Percentiles rank a stretch among this genome's conserved stretches.
Evolutionary conservation across 2,888 invertebrate genomes (phyloP).

Genomic region (Sphaerophoria rueppellii): DNA sequence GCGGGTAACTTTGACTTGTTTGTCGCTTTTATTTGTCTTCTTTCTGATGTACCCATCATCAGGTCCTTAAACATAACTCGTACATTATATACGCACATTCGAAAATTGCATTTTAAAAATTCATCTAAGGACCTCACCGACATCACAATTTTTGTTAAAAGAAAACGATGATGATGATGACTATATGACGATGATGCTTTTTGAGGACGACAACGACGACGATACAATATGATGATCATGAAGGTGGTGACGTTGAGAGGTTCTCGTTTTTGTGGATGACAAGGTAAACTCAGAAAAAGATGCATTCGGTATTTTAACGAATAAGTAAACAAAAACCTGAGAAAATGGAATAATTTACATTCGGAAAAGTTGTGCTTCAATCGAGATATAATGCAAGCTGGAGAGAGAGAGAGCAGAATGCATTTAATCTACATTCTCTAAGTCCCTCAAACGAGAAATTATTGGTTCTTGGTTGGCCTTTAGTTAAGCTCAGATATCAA

Average conservation of each 20-base stretch:
- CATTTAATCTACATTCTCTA: too few relatives aligned
- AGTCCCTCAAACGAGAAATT: too few relatives aligned
- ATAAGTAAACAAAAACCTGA: neutral
- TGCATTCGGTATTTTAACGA: neutral
- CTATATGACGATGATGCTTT: neutral
- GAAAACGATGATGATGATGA: neutral
- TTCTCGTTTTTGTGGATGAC: conserved; percentile 14
- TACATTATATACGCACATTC: conserved; percentile 17
- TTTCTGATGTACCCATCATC: neutral
- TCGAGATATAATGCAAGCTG: too few relatives aligned
- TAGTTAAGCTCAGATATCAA: neutral
- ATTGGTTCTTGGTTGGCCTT: neutral
- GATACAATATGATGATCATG: too few relatives aligned
- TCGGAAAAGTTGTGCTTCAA: too few relatives aligned
- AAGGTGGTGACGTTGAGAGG: neutral
- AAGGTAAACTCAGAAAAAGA: neutral
- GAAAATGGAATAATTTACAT: neutral
- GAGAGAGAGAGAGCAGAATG: too few relatives aligned
- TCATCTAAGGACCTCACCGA: conserved; percentile 34
- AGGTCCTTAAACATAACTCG: neutral
- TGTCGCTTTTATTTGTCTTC: neutral
- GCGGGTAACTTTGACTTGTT: conserved; percentile 30
- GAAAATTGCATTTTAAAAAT: conserved; percentile 61
- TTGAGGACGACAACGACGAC: too few relatives aligned
- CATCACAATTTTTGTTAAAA: conserved; percentile 4